Evolutionary conservation across 2,797 vertebrate genomes (phyloP).

Genomic region (Galaxias olidus): DNA sequence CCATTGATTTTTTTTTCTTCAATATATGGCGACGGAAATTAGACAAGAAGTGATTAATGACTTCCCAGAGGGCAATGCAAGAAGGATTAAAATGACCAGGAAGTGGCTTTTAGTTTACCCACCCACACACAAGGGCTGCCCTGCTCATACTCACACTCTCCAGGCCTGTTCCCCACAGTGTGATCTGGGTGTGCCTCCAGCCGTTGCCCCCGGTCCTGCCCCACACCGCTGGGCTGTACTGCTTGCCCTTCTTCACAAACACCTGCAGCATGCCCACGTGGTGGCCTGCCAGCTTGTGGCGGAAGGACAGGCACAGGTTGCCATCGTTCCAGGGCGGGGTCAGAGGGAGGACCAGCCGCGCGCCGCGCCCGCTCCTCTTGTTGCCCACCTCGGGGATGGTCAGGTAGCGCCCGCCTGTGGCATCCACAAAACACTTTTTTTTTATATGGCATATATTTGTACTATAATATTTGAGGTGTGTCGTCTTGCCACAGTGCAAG

Average conservation of each 20-base stretch:
- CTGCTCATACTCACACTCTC: conserved; percentile 85
- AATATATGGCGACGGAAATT: too few relatives aligned
- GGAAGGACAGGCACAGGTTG: conserved; percentile 90
- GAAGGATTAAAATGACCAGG: too few relatives aligned
- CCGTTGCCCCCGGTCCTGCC: conserved; percentile 87
- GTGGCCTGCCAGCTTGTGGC: conserved; percentile 85
- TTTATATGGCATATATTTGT: too few relatives aligned
- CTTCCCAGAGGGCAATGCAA: too few relatives aligned
- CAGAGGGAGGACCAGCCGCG: conserved; percentile 85
- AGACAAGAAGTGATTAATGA: too few relatives aligned
- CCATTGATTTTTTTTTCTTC: too few relatives aligned
- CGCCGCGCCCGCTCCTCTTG: conserved; percentile 78
- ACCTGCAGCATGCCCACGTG: conserved; percentile 89
- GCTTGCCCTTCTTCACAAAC: conserved; percentile 83
- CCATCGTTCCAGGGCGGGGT: conserved; percentile 72
- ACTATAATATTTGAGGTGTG: too few relatives aligned
- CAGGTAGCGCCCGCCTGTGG: conserved; percentile 86
- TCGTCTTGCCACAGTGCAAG: too few relatives aligned
- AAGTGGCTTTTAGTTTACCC: too few relatives aligned
- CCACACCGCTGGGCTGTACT: conserved; percentile 89
- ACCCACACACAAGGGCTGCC: too few relatives aligned
- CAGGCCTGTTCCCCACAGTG: conserved; percentile 82
- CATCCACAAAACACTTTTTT: background rate
- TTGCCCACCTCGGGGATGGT: conserved; percentile 81
- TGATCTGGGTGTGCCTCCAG: conserved; percentile 93